A percentile compares a stretch with the other conserved stretches of the same genome.
Conservation (phyloP, 1,140 invertebrate species). For the Macrocentrus cingulum region DNA sequence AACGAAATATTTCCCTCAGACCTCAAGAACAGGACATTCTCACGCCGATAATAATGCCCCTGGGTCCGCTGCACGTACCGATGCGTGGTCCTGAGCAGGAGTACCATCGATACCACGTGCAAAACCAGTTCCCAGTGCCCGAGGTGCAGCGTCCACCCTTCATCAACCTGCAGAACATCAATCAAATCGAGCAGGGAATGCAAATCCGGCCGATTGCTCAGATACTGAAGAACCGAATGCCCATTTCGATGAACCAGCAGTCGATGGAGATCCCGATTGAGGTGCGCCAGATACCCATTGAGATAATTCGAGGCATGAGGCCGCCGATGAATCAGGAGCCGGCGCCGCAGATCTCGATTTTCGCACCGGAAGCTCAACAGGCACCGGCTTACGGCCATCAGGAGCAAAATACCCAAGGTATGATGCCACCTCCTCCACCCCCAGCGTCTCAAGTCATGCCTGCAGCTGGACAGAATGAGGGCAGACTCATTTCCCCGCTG, state of each 20-base stretch:
- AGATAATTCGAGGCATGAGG: constrained; percentile 43
- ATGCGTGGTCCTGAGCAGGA: constrained; percentile 47
- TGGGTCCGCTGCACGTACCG: constrained; percentile 54
- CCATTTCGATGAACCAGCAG: constrained; percentile 36
- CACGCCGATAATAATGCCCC: constrained; percentile 55
- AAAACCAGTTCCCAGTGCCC: constrained; percentile 51
- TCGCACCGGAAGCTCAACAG: constrained; percentile 38
- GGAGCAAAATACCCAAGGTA: constrained; percentile 39
- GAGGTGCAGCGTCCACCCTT: constrained; percentile 50
- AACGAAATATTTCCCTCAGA: constrained; percentile 28
- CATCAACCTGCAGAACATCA: constrained; percentile 45
- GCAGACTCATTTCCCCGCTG: constrained; percentile 39
- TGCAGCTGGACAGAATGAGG: constrained; percentile 32
- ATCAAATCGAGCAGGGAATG: constrained; percentile 41
- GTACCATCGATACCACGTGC: constrained; percentile 49
- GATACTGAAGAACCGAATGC: constrained; percentile 46
- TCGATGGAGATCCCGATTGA: constrained; percentile 47
- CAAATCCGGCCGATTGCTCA: constrained; percentile 48
- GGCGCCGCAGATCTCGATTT: constrained; percentile 35
- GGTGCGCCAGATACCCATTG: constrained; percentile 43
- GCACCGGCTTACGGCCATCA: constrained; percentile 40
- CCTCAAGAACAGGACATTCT: constrained; percentile 51
- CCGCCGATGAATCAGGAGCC: constrained; percentile 40
- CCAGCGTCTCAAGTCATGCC: constrained; percentile 26
- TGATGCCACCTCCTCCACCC: constrained; percentile 43